Evolutionary conservation across 2,113 vertebrate species (phyloP).

Genomic region (Rafetus swinhoei): DNA sequence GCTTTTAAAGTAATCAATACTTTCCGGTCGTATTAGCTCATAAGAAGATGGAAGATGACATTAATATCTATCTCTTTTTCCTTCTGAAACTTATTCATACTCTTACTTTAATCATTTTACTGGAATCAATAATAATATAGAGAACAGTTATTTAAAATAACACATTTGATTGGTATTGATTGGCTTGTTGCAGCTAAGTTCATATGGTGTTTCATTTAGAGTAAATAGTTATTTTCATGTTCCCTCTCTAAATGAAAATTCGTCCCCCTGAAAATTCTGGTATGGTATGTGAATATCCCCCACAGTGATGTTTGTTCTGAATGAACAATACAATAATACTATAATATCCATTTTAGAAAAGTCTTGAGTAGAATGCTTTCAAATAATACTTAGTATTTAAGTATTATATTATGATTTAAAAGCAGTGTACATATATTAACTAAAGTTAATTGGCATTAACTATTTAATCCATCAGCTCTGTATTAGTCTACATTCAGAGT

Average conservation of each 20-base stretch:
- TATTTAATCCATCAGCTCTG: slow-evolving; percentile 16
- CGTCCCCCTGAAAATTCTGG: neutral
- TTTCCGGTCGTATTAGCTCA: slow-evolving; percentile 54
- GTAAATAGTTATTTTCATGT: neutral
- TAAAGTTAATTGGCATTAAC: slow-evolving; percentile 60
- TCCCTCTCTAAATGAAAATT: neutral
- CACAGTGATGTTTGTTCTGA: neutral
- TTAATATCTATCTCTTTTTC: slow-evolving; percentile 24
- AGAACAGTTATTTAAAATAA: slow-evolving; percentile 22
- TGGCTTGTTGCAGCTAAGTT: slow-evolving; percentile 1
- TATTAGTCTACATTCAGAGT: neutral
- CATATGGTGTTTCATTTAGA: neutral
- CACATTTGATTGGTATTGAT: neutral
- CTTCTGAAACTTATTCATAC: neutral
- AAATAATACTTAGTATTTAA: slow-evolving; percentile 5
- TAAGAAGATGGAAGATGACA: neutral
- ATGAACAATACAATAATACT: slow-evolving; percentile 2
- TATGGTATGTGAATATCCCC: neutral
- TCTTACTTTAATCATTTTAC: slow-evolving; percentile 19
- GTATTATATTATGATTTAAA: slow-evolving; percentile 20
- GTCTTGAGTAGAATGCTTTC: slow-evolving; percentile 27
- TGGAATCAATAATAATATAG: slow-evolving; percentile 22
- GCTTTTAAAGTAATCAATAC: slow-evolving; percentile 70
- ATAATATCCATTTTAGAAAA: neutral
- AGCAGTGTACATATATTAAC: neutral